Evolutionary conservation across 2,888 invertebrate genomes (phyloP).

Genomic region (Myathropa florea): DNA sequence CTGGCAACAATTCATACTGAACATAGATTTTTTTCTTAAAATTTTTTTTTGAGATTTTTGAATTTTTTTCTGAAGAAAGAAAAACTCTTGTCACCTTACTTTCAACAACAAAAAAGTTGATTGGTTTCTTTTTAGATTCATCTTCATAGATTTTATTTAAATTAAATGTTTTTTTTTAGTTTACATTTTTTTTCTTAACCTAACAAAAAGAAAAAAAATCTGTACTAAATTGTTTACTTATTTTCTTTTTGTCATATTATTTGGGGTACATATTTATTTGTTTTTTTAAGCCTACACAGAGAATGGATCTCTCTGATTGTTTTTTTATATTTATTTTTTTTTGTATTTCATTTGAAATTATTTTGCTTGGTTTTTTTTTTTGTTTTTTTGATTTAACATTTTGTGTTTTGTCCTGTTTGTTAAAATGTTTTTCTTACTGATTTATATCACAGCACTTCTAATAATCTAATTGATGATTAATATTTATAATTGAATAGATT

Average conservation of each 20-base stretch:
- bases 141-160: conserved; percentile 6
- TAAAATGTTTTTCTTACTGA: conserved; percentile 66
- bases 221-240: conserved; percentile 27
- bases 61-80: conserved; percentile 4
- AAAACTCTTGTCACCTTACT: conserved; percentile 14
- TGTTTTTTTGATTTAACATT: conserved; percentile 38
- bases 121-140: conserved; percentile 17
- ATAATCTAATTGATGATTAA: conserved; percentile 68
- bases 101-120: conserved; percentile 8
- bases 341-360: conserved; percentile 30
- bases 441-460: conserved; percentile 73
- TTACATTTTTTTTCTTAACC: not conserved
- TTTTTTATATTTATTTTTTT: conserved; percentile 27
- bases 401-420: conserved; percentile 44
- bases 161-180: conserved; percentile 27
- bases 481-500: conserved; percentile 58
- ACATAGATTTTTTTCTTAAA: conserved; percentile 13
- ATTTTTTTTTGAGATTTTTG: conserved; percentile 45
- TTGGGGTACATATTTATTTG: conserved; percentile 19
- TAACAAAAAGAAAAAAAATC: conserved; percentile 15
- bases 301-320: not conserved
- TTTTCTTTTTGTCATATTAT: not conserved
- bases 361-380: too few species aligned
- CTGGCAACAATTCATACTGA: conserved; percentile 54
- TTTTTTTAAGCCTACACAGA: conserved; percentile 37